Evolutionary conservation across 2,113 vertebrate genomes (phyloP), one percentile per base, ranked within the genome.

Genomic region (Circaetus gallicus): DNA sequence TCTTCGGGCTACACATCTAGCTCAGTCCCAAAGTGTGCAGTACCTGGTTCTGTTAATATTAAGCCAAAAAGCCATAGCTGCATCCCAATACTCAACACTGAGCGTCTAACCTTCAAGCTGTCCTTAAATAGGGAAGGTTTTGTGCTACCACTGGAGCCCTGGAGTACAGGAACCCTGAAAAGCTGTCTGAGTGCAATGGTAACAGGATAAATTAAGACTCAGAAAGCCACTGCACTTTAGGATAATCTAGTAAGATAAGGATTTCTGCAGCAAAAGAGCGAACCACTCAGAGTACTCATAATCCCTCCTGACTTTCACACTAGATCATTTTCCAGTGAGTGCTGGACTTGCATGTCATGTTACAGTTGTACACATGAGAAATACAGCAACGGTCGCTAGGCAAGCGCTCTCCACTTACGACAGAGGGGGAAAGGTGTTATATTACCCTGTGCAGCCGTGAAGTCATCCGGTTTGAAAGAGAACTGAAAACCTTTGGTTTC

Each of bases 271-370:
- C 21, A 10, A 38, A n/a, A 66, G 76, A 71, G 76, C 67, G 82
- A 78, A 18, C 38, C 79, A 28, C 61, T 29, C 86, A 2, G 55
- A 96, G 94, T 82, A 97, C 96, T 92, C 95, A 82, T 95, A 97
- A 97, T 97, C 96, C 95, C 92, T 82, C 59, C 86, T 86, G 95
- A 38, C 88, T 97, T 97, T 97, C 59, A 92, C 92, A 78, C 59
- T 18, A 43, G 95, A 92, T 96, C 94, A 7, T 76, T 71, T 97
- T 97, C n/a, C 92, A 93, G 67, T 3, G n/a, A 29, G 82, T 1
- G 90, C 29, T 47, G 94, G 80, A 14, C 67, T 36, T 20, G 80
- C 83, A 78, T 5, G 83, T 84, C 31, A 11, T 1, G 31, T 11
- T 67, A n/a, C 94, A 84, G 94, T 10, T 36, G 47, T 55, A 63